A percentile compares a stretch with the other conserved stretches of the same genome.
phyloP scores from a whole-genome alignment of 1,140 invertebrate genomes.

The Lamellibrachia luymesi region DNA sequence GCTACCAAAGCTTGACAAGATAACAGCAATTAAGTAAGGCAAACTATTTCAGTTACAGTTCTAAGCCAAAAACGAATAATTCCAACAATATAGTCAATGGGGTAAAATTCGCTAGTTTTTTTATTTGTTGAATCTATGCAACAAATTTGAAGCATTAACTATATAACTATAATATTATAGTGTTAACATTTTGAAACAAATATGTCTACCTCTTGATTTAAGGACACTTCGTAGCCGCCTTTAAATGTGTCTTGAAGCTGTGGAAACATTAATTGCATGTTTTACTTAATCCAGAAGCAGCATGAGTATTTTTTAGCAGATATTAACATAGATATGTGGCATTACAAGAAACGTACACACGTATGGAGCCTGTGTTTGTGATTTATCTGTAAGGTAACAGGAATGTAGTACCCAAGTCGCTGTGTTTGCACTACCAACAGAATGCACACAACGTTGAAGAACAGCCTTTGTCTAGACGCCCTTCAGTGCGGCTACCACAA shows the following conservation, averaged over 20 bases:
- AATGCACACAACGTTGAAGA: conserved; percentile 40
- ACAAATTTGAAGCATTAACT: no score
- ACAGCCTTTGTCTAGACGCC: conserved; percentile 55
- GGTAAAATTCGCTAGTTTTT: background rate
- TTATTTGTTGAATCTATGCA: no score
- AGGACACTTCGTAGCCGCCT: no score
- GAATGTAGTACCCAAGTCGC: background rate
- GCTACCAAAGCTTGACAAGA: background rate
- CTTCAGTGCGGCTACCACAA: conserved; percentile 51
- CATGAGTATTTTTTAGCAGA: no score
- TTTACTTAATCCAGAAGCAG: no score
- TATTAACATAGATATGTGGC: no score
- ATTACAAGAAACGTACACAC: background rate
- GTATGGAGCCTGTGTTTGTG: background rate
- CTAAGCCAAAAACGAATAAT: background rate
- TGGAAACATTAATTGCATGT: no score
- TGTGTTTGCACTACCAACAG: background rate
- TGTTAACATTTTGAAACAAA: no score
- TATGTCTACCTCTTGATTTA: no score
- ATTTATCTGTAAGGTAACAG: background rate
- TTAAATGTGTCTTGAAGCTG: no score
- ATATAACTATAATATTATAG: no score
- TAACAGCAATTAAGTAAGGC: background rate
- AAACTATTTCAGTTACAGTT: background rate
- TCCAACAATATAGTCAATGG: background rate